Evolutionary conservation across 1,140 invertebrate species (phyloP), one percentile per base, ranked within the genome.

Genomic region (Varroa destructor): DNA sequence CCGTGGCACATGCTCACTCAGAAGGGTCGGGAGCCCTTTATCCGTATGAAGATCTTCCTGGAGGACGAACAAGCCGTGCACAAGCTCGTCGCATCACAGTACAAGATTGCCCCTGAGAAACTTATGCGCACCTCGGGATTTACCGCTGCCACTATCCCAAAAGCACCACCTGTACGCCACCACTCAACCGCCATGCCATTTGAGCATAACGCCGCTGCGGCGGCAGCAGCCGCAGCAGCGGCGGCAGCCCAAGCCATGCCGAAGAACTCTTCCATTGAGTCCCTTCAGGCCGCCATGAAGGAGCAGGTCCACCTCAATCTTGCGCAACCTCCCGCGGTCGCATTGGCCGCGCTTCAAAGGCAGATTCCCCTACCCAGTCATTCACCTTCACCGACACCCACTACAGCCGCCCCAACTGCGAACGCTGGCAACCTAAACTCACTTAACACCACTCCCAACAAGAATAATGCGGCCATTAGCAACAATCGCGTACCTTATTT

Each of bases 1-100:
- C 91, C 93, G 0, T 97, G 93, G 93, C 90, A 93, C 77, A 94
- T 95, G 91, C 81, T 97, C 6, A 97, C 93, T 1, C 91, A 95
- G 78, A 97, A 97, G 81, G 93, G 93, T 0, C 84, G 93, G 40
- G 93, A 97, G 77, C 93, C 93, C 1, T 97, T 97, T 81, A 96
- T 97, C 72, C 84, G 93, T 71, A 97, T 97, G 93, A 93, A 95
- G 80, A 93, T 97, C 88, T 97, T 97, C 81, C 82, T 97, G 61
- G 92, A 96, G 79, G 92, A 97, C 78, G 91, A 96, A 74, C 94
- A 97, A 77, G 93, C 94, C 1, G 92, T 97, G 1, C 91, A 95
- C 78, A 95, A 95, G 79, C 80, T 97, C 73, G 93, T 97, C 1
- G 93, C 93, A 67, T 93, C 89, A 71, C 95, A 97, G 81, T 97